Conservation (phyloP, 2,797 vertebrate species). For the Enteromius trimaculatus region DNA sequence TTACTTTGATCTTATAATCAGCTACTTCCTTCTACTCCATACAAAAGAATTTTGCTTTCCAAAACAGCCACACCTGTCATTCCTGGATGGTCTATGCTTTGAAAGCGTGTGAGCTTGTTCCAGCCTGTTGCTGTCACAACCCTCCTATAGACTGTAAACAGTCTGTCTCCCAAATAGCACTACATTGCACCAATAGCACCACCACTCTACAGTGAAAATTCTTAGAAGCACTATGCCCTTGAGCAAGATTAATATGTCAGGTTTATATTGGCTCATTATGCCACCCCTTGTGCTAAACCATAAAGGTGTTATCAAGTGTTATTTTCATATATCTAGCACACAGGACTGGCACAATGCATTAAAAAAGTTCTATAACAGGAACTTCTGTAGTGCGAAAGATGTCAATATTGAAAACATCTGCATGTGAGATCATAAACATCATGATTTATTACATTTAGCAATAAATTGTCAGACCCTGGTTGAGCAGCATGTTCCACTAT, state of each 20-base stretch:
- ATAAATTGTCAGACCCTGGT: neutral
- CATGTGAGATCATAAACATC: neutral
- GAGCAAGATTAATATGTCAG: neutral
- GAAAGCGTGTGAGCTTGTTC: neutral
- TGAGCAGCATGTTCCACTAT: neutral
- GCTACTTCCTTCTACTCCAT: neutral
- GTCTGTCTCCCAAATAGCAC: neutral
- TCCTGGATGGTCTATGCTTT: neutral
- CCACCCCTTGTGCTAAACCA: neutral
- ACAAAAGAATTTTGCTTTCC: neutral
- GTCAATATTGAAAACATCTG: neutral
- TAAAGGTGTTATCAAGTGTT: neutral
- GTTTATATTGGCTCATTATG: neutral
- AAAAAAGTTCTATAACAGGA: neutral
- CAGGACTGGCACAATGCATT: neutral
- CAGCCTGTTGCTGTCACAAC: neutral
- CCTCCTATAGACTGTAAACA: conserved; percentile 15
- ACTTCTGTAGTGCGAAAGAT: neutral
- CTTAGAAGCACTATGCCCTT: neutral
- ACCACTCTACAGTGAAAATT: neutral
- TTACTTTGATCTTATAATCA: neutral
- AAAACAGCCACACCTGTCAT: conserved; percentile 31
- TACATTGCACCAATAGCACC: neutral
- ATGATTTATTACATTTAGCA: neutral
- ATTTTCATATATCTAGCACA: neutral